These are phyloP conservation scores for Drosophila kambysellisi DNA, from an alignment of 2,888 invertebrate species.

Conservation along the genomic window DNA sequence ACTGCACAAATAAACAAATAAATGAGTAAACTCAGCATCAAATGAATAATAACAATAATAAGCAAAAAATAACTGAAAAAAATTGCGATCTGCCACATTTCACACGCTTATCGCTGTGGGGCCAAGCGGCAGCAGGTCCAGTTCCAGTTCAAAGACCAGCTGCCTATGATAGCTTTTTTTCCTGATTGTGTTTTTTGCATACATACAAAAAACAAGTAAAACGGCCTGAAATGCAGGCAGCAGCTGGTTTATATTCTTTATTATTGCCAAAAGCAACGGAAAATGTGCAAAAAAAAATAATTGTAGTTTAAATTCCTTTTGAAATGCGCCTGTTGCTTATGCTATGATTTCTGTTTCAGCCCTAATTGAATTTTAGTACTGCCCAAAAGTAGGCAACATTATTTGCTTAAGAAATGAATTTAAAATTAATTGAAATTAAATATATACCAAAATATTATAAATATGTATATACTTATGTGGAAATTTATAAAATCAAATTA, in stretches of 20 bases:
- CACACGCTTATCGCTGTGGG: slow-evolving; percentile 52
- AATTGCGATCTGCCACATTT: slow-evolving; percentile 34
- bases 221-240: neutral
- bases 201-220: neutral
- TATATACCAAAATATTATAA: neutral
- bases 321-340: slow-evolving; percentile 8
- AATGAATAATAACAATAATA: neutral
- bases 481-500: neutral
- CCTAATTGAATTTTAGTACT: neutral
- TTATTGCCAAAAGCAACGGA: neutral
- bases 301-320: neutral
- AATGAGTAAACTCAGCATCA: neutral
- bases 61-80: neutral
- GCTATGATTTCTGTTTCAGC: neutral
- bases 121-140: neutral
- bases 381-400: slow-evolving; percentile 31
- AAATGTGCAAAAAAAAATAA: neutral
- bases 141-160: slow-evolving; percentile 32
- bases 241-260: neutral
- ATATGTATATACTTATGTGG: too few species aligned
- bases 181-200: neutral
- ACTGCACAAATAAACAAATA: slow-evolving; percentile 1
- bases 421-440: neutral
- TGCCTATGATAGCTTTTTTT: neutral
- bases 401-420: neutral